Evolutionary conservation across 92 coral and sea anemone genomes (phyloP).

Genomic region (Zoanthus sansibaricus): DNA sequence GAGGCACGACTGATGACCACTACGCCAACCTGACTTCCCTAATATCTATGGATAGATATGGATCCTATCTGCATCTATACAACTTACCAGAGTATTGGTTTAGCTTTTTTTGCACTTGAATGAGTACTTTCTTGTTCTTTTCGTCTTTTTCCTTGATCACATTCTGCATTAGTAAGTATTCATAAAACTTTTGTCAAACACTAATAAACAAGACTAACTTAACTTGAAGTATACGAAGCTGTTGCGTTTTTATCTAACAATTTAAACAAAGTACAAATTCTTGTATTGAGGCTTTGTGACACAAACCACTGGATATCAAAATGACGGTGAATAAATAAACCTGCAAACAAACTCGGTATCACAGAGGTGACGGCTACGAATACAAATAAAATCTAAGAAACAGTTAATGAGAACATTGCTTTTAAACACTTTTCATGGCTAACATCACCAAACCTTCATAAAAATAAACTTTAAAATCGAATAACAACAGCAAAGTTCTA

Average conservation of each 20-base stretch:
- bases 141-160: conserved; percentile 90
- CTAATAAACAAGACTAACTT: background rate
- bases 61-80: background rate
- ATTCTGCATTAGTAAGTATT: conserved; percentile 48
- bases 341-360: too few relatives aligned
- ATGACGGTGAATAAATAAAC: too few relatives aligned
- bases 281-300: background rate
- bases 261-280: background rate
- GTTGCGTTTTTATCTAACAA: background rate
- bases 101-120: conserved; percentile 81
- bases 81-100: conserved; percentile 83
- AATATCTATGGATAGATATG: too few relatives aligned
- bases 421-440: background rate
- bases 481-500: too few relatives aligned
- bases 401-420: too few relatives aligned
- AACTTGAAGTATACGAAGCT: background rate
- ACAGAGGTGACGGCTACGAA: too few relatives aligned
- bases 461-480: too few relatives aligned
- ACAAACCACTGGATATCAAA: too few relatives aligned
- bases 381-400: too few relatives aligned
- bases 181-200: background rate
- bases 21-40: too few relatives aligned
- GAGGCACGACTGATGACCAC: too few relatives aligned
- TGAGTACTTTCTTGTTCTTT: conserved; percentile 81
- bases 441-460: too few relatives aligned